Evolutionary conservation across 2,797 vertebrate species (phyloP).

Genomic region (Picus viridis): DNA sequence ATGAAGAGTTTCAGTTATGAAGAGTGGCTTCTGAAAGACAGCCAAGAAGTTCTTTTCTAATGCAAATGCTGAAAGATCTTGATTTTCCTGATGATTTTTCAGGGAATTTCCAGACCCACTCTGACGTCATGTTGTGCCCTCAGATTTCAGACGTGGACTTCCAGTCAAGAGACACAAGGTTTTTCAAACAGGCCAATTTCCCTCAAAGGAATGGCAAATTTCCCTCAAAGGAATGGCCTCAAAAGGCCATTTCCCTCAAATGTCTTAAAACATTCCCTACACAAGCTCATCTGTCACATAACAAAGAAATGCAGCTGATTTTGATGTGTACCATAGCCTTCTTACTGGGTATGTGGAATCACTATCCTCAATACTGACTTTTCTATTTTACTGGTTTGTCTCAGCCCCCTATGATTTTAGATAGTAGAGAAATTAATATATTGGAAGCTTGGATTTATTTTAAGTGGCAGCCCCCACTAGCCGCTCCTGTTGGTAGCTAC

Average conservation of each 20-base stretch:
- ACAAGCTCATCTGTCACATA: not conserved
- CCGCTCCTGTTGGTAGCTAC: not conserved
- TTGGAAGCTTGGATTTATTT: not conserved
- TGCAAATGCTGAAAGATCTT: not conserved
- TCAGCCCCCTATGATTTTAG: not conserved
- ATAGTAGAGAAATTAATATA: not conserved
- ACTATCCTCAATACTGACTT: not conserved
- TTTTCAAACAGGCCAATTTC: not conserved
- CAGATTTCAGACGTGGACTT: not conserved
- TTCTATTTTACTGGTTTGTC: not conserved
- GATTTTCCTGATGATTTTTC: not conserved
- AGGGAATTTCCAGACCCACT: not conserved
- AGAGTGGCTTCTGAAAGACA: not conserved
- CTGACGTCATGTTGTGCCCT: not conserved
- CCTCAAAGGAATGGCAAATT: not conserved
- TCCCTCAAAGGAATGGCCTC: not conserved
- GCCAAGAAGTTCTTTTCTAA: not conserved
- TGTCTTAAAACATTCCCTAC: not conserved
- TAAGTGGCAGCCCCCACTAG: not conserved
- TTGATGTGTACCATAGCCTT: not conserved
- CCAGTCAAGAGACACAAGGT: not conserved
- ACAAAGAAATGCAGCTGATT: not conserved
- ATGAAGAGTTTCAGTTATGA: not conserved
- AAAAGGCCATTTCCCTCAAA: no score
- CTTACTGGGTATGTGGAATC: not conserved